Base-by-base conservation (phyloP, 2,888 invertebrate genomes). In the Heliconius erato region DNA sequence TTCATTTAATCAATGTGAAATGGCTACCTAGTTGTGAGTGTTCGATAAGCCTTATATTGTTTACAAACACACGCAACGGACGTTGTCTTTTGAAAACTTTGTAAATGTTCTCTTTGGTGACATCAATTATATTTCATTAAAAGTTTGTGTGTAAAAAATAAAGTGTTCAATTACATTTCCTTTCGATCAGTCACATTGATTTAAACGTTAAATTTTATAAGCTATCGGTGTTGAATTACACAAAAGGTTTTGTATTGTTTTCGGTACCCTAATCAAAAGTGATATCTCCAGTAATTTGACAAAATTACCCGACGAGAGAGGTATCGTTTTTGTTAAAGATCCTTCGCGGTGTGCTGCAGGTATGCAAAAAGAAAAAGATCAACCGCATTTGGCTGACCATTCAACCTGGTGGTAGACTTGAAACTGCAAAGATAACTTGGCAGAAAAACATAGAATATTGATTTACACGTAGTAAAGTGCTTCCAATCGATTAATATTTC, bases 181-280 rank as follows among this genome's bases (percentile, higher is more conserved):
- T 44, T 78, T 67, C 67, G 76, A 67, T 68, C 28, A 67, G 72
- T 81, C 87, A 86, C 90, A 90, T 89, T 89, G 87, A 88, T 88
- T 88, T 90, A 91, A 90, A 91, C 91, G 91, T 88, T 85, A 89
- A 83, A 87, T 88, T 88, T 89, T 89, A 89, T 89, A 87, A 88
- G 91, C 91, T 92, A 91, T 89, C 89, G 90, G 92, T 93, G 87
- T 95, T 94, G 85, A 88, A 87, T 95, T 95, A 93, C 96, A 93
- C 91, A 94, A 94, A 95, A 94, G 93, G 93, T 92, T 90, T 90
- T 90, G 91, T 92, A 89, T 91, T 93, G 92, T 92, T 94, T 93
- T 93, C 89, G 89, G 90, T 91, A 90, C 92, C 91, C 91, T 91
- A 92, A 92, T 93, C 92, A 94, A 94, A 94, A 92, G 90, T 90